Evolutionary conservation across 2,797 vertebrate species (phyloP).

Genomic region (Pipistrellus nathusii): DNA sequence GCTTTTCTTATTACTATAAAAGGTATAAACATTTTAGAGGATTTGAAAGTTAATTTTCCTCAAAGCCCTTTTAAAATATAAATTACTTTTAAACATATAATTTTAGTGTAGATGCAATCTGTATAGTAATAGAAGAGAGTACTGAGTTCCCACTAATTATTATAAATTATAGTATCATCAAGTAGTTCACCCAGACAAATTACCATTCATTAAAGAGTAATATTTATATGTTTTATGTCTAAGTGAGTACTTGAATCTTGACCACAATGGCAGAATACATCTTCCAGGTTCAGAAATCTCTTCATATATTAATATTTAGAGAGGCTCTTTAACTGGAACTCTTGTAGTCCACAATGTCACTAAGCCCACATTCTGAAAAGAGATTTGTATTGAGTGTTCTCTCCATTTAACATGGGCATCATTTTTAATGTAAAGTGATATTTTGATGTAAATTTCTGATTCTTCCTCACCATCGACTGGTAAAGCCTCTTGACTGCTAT

Average conservation of each 20-base stretch:
- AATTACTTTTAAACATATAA: background rate
- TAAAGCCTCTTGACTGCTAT: background rate
- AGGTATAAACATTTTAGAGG: background rate
- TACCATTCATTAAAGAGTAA: background rate
- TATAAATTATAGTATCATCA: background rate
- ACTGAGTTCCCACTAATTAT: background rate
- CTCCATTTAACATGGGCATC: background rate
- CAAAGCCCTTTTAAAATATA: background rate
- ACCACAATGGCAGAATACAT: background rate
- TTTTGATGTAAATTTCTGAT: background rate
- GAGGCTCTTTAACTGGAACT: background rate
- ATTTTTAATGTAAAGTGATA: background rate
- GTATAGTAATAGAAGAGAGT: background rate
- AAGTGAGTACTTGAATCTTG: slow-evolving; percentile 2
- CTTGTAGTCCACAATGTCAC: background rate
- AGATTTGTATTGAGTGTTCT: background rate
- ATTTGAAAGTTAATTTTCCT: background rate
- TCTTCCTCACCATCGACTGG: background rate
- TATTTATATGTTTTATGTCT: background rate
- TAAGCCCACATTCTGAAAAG: background rate
- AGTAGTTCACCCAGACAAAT: background rate
- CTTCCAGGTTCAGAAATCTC: background rate
- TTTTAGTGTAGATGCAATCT: background rate
- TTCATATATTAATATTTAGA: background rate
- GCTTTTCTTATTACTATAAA: background rate